phyloP scores from a whole-genome alignment of 92 coral and sea anemone species.

The Blastomussa wellsi region DNA sequence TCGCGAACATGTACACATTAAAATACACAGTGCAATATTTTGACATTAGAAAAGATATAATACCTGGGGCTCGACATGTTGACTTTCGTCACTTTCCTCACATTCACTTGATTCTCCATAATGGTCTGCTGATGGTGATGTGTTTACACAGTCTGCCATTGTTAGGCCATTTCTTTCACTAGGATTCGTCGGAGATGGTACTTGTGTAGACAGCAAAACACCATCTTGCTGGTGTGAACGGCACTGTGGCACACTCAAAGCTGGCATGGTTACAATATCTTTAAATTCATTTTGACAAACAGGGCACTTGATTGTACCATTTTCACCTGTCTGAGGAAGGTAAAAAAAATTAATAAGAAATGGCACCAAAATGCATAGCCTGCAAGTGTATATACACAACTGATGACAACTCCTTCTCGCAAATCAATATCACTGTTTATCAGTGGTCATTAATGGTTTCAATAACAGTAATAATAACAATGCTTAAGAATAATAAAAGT shows the following conservation, averaged over 20 bases:
- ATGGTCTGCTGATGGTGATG: not conserved
- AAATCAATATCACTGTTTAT: too few species aligned
- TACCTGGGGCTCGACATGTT: not conserved
- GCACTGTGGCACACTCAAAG: not conserved
- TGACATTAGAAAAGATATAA: not conserved
- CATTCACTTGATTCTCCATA: conserved; percentile 16
- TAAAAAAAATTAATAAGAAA: too few species aligned
- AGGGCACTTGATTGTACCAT: conserved; percentile 1
- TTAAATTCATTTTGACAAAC: conserved; percentile 8
- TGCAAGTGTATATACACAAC: too few species aligned
- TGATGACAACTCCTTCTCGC: too few species aligned
- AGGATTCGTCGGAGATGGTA: conserved; percentile 9
- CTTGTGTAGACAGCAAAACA: conserved; percentile 1
- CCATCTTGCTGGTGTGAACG: not conserved
- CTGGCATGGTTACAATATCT: conserved; percentile 10
- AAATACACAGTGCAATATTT: conserved; percentile 3
- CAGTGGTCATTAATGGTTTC: too few species aligned
- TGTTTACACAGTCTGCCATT: too few species aligned
- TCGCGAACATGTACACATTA: too few species aligned
- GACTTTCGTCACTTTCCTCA: conserved; percentile 1
- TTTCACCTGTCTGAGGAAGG: too few species aligned
- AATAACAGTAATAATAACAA: too few species aligned
- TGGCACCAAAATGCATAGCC: too few species aligned
- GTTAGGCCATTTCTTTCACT: conserved; percentile 3
- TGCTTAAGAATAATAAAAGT: too few species aligned